These are phyloP conservation scores for Nanorana parkeri DNA, from an alignment of 2,113 vertebrate species.

Conservation along the genomic window DNA sequence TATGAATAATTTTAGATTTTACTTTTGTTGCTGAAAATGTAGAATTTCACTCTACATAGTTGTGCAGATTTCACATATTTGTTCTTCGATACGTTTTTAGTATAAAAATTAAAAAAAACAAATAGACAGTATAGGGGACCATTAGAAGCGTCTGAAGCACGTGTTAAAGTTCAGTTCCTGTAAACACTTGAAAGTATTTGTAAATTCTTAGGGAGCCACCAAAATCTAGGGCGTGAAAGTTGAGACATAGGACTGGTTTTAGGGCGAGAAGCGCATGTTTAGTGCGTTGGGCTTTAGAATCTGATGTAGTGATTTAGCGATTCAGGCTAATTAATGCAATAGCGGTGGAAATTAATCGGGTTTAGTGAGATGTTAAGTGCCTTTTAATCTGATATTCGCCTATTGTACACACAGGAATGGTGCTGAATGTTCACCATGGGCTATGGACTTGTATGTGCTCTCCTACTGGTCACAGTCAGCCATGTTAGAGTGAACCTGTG, in stretches of 20 bases:
- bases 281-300: too few species aligned
- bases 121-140: constrained; percentile 16
- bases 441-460: too few species aligned
- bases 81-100: background rate
- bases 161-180: background rate
- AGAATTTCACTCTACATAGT: background rate
- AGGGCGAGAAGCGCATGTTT: background rate
- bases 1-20: background rate
- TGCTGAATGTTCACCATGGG: background rate
- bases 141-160: background rate
- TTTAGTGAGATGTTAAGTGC: background rate
- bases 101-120: background rate
- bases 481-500: too few species aligned
- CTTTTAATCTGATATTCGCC: background rate
- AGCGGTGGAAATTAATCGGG: background rate
- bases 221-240: background rate
- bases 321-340: background rate
- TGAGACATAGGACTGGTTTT: background rate
- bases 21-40: too few species aligned
- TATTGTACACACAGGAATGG: background rate
- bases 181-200: background rate
- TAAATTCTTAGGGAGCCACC: background rate
- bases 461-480: too few species aligned
- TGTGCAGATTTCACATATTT: constrained; percentile 1
- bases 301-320: too few species aligned